Evolutionary conservation across 2,113 vertebrate species (phyloP).

Genomic region (Thermophis baileyi): DNA sequence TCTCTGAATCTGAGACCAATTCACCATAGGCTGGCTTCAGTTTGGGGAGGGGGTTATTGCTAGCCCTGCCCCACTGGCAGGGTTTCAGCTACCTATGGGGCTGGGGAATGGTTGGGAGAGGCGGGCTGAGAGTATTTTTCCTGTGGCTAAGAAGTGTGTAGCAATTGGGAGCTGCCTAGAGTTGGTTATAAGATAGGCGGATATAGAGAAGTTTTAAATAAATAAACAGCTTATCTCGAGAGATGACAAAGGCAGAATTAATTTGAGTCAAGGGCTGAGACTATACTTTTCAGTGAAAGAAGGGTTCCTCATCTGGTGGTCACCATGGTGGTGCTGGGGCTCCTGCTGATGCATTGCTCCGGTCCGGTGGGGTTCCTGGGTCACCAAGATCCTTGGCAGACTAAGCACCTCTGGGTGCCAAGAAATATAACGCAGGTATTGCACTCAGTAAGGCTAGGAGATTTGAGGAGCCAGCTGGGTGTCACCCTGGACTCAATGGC

Average conservation of each 20-base stretch:
- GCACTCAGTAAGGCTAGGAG: not conserved
- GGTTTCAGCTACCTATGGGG: not conserved
- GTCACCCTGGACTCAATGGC: not conserved
- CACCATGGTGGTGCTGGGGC: not conserved
- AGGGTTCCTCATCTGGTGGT: not conserved
- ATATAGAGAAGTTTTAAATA: not conserved
- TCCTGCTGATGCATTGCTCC: not conserved
- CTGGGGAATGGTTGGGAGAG: not conserved
- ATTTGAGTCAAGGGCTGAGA: not conserved
- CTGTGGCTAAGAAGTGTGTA: not conserved
- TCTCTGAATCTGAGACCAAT: not conserved
- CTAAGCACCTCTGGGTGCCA: not conserved
- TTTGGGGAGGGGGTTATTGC: not conserved
- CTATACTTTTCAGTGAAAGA: not conserved
- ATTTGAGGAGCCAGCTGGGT: not conserved
- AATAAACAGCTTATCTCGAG: not conserved
- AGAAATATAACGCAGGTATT: not conserved
- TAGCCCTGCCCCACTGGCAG: not conserved
- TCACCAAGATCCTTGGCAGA: not conserved
- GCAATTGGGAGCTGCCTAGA: not conserved
- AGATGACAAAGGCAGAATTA: not conserved
- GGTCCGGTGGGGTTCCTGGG: not conserved
- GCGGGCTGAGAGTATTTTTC: not conserved
- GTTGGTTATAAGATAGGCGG: not conserved
- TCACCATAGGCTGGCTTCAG: not conserved